Conservation (phyloP, 1,140 invertebrate genomes). For the Penaeus indicus region DNA sequence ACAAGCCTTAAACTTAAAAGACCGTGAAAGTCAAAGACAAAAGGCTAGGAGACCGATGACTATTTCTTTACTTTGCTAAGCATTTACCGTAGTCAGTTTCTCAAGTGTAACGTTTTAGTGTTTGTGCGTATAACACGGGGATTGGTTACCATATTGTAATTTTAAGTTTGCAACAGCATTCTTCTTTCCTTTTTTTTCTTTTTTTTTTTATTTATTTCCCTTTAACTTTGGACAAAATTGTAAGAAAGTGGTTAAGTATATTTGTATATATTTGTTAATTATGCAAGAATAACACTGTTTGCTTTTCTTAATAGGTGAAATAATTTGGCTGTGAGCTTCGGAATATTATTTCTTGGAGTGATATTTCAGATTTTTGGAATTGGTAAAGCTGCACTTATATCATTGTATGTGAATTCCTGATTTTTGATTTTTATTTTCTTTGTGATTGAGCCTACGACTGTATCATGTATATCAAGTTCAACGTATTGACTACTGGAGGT, state of each 20-base stretch:
- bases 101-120: conserved; percentile 17
- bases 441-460: not conserved
- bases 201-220: no score
- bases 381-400: not conserved
- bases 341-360: conserved; percentile 39
- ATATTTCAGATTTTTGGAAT: not conserved
- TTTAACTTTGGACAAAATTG: not conserved
- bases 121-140: conserved; percentile 22
- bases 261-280: conserved; percentile 39
- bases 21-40: not conserved
- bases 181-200: conserved; percentile 17
- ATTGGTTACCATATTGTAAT: conserved; percentile 53
- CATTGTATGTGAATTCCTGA: not conserved
- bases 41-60: not conserved
- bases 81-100: conserved; percentile 15
- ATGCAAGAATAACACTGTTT: conserved; percentile 41
- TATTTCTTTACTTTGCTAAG: not conserved
- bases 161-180: conserved; percentile 23
- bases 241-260: conserved; percentile 23
- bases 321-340: conserved; percentile 51
- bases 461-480: no score
- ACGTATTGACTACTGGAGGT: no score
- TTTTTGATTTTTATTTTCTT: not conserved
- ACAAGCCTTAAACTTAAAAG: not conserved
- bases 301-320: conserved; percentile 38